These are phyloP conservation scores for Drosophila rufa DNA, from an alignment of 1,140 invertebrate genomes.

Conservation along the genomic window DNA sequence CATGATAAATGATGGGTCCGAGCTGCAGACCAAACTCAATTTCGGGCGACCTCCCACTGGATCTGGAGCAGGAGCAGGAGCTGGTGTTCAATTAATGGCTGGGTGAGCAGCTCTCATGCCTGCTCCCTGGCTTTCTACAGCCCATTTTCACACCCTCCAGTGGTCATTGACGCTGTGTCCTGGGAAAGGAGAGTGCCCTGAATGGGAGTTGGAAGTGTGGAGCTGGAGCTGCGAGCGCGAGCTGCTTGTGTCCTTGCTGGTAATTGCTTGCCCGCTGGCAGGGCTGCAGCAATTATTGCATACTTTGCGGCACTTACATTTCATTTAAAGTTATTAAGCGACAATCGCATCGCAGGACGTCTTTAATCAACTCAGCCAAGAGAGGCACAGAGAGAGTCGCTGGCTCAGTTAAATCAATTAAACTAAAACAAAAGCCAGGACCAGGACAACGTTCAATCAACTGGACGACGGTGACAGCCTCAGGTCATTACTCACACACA, in stretches of 20 bases:
- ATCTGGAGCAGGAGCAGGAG: neutral
- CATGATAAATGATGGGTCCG: slow-evolving; percentile 59
- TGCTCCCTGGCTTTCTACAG: neutral
- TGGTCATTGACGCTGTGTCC: slow-evolving; percentile 48
- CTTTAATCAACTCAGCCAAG: slow-evolving; percentile 45
- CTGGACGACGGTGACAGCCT: slow-evolving; percentile 63
- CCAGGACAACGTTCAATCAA: slow-evolving; percentile 71
- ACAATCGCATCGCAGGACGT: slow-evolving; percentile 45
- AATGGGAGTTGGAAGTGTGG: neutral
- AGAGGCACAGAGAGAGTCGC: neutral
- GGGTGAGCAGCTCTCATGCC: slow-evolving; percentile 3
- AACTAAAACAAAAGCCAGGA: slow-evolving; percentile 69
- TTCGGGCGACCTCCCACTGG: neutral
- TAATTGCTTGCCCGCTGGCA: slow-evolving; percentile 56
- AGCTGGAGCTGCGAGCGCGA: neutral
- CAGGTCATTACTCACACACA: slow-evolving; percentile 74
- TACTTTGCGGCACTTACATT: slow-evolving; percentile 75
- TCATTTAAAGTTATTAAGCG: slow-evolving; percentile 78
- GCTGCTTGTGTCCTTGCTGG: slow-evolving; percentile 27
- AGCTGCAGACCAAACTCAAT: slow-evolving; percentile 36
- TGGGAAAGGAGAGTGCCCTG: neutral
- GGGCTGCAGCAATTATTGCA: slow-evolving; percentile 71
- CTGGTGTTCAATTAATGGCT: slow-evolving; percentile 34
- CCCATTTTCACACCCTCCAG: slow-evolving; percentile 34
- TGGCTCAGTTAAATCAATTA: slow-evolving; percentile 72